A percentile compares a stretch with the other conserved stretches of the same genome.
These are phyloP conservation scores for Cacoxenus indagator DNA, from an alignment of 2,888 invertebrate genomes.

Conservation along the genomic window DNA sequence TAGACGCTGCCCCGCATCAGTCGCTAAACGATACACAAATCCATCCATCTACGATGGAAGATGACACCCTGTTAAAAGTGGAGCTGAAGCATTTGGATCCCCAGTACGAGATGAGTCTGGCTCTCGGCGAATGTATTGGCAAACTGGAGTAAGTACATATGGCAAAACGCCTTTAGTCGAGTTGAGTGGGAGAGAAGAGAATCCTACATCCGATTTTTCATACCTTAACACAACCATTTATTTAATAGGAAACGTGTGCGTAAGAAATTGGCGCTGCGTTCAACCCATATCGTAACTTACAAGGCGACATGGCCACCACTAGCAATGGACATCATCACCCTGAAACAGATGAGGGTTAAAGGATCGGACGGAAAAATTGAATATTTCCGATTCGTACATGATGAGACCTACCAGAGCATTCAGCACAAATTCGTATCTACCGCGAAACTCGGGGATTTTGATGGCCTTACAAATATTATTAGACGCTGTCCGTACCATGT, in stretches of 20 bases:
- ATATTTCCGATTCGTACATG: constrained; percentile 83
- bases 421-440: constrained; percentile 83
- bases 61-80: constrained; percentile 76
- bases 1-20: constrained; percentile 52
- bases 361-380: constrained; percentile 55
- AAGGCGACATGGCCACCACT: constrained; percentile 81
- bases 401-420: constrained; percentile 79
- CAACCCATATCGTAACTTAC: constrained; percentile 78
- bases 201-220: too few species aligned
- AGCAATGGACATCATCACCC: constrained; percentile 80
- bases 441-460: constrained; percentile 83
- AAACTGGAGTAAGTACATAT: constrained; percentile 74
- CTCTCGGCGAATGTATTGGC: constrained; percentile 85
- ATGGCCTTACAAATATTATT: constrained; percentile 82
- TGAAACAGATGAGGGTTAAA: constrained; percentile 75
- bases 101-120: constrained; percentile 84
- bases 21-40: constrained; percentile 42
- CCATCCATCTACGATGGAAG: too few species aligned
- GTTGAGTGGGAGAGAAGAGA: background rate
- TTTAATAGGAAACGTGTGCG: constrained; percentile 72
- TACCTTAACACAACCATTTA: too few species aligned
- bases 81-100: constrained; percentile 83
- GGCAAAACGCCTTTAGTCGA: background rate
- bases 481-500: constrained; percentile 84
- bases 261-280: constrained; percentile 74